Evolutionary conservation across 2,888 invertebrate genomes (phyloP), one percentile per base, ranked within the genome.

Genomic region (Dasypogon diadema): DNA sequence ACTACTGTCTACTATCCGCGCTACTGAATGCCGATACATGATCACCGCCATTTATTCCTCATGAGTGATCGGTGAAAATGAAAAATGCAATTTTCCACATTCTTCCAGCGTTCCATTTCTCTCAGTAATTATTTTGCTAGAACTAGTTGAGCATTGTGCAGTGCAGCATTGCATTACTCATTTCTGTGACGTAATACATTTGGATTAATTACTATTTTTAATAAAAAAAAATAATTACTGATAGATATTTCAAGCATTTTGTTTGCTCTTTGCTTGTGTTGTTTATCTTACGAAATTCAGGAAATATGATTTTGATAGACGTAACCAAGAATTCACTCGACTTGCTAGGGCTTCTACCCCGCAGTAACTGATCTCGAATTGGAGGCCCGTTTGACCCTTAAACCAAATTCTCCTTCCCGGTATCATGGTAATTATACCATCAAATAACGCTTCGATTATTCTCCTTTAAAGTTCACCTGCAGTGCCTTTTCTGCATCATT

Each of bases 21-120:
- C n/a, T n/a, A n/a, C n/a, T n/a, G n/a, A 30, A 30, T 30, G 1
- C 18, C 48, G 46, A 24, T 68, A 24, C 48, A 68, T 48, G 48
- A 68, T 68, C 46, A 48, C 24, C 48, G 48, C 46, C 65, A 68
- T 24, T 68, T 48, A 68, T 16, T 10, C 24, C 16, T 48, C 46
- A 48, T 22, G 48, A 68, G 46, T 26, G 48, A 46, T 68, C 46
- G 65, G 26, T 68, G 65, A 48, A 68, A 68, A 68, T 68, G 65
- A 60, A 60, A 60, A 60, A 60, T 65, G 48, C 22, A 26, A 48
- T 68, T 68, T 65, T 68, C 24, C 48, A 68, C 48, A 68, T 68
- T 46, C 65, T 22, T 68, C 30, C n/a, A 37, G 37, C 60, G 65
- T 68, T 68, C 48, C 65, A 68, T 48, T 68, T 68, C 65, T 46